Percentiles rank a stretch among this genome's conserved stretches.
Conservation (phyloP, 2,113 vertebrate species). For the Saimiri boliviensis region DNA sequence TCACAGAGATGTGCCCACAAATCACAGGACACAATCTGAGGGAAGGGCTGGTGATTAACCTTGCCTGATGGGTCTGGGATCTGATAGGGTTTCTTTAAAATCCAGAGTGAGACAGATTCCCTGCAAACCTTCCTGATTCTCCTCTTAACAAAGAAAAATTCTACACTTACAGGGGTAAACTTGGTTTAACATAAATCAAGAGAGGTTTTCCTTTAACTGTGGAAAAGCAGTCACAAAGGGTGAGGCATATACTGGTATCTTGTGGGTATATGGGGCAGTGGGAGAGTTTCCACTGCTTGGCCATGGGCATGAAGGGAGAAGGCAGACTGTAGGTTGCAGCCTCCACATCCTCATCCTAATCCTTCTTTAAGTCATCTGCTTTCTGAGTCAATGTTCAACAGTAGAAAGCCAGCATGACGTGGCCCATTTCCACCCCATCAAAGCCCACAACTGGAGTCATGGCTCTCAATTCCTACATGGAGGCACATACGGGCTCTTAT, state of each 20-base stretch:
- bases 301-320: neutral
- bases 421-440: too few species aligned
- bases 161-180: neutral
- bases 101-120: neutral
- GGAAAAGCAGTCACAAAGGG: neutral
- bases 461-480: neutral
- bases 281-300: neutral
- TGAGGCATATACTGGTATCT: rapidly evolving
- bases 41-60: neutral
- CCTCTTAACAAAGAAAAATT: neutral
- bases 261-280: rapidly evolving
- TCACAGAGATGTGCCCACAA: neutral
- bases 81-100: neutral
- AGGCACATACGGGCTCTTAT: neutral
- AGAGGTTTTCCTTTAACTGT: neutral
- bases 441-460: neutral
- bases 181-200: neutral
- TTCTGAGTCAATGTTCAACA: neutral
- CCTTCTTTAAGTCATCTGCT: neutral
- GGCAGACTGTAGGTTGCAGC: neutral
- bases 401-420: neutral
- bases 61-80: neutral
- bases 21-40: too few species aligned
- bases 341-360: neutral
- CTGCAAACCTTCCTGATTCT: neutral